These are phyloP conservation scores for Deroplatys truncata DNA, from an alignment of 2,888 invertebrate genomes.

Conservation along the genomic window DNA sequence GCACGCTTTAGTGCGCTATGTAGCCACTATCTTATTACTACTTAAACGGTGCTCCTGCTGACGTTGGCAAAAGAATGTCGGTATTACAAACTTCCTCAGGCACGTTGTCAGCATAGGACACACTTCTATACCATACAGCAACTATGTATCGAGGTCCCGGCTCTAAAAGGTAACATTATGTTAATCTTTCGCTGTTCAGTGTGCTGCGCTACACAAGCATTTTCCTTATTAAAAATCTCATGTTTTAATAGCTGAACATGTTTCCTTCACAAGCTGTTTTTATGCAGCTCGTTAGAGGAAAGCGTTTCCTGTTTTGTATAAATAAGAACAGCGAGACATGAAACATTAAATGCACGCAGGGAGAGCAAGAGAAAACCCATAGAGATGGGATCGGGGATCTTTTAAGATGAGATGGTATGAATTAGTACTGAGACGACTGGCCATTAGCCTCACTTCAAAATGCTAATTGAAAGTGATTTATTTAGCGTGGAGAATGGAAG, in stretches of 20 bases:
- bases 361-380: not conserved
- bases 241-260: not conserved
- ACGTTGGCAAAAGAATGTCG: too few species aligned
- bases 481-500: not conserved
- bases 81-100: too few species aligned
- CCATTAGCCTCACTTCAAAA: slow-evolving; percentile 8
- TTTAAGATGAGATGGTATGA: not conserved
- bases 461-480: slow-evolving; percentile 14
- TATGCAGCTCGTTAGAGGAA: not conserved
- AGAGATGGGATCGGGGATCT: not conserved
- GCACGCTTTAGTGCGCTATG: too few species aligned
- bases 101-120: too few species aligned
- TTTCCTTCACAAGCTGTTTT: not conserved
- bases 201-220: not conserved
- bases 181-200: too few species aligned
- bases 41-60: too few species aligned
- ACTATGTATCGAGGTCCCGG: too few species aligned
- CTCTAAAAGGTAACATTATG: too few species aligned
- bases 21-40: too few species aligned
- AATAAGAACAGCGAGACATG: not conserved
- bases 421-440: not conserved
- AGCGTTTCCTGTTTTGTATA: not conserved
- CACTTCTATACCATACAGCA: too few species aligned
- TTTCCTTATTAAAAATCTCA: not conserved
- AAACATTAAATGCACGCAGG: not conserved